phyloP scores from a whole-genome alignment of 1,140 invertebrate species.

The Eupristina koningsbergeri region DNA sequence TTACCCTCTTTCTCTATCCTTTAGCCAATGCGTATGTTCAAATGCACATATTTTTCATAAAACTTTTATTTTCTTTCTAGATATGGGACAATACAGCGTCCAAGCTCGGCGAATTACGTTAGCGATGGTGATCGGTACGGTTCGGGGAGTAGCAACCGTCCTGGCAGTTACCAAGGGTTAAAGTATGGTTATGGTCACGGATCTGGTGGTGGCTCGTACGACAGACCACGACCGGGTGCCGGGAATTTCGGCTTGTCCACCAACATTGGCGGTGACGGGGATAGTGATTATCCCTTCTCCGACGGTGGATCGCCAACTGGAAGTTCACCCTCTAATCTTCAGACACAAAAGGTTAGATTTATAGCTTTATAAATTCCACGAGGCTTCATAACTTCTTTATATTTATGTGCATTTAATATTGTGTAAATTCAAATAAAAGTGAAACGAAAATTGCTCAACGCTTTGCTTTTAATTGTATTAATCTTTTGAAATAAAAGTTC shows the following conservation, averaged over 20 bases:
- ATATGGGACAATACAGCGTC: slow-evolving; percentile 17
- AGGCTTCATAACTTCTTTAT: background rate
- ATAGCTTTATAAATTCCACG: background rate
- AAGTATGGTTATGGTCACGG: slow-evolving; percentile 22
- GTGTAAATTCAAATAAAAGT: background rate
- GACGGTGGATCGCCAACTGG: background rate
- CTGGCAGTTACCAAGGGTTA: slow-evolving; percentile 27
- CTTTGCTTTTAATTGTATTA: too few relatives aligned
- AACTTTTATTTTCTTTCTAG: background rate
- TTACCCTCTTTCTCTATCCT: background rate
- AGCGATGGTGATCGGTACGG: slow-evolving; percentile 28
- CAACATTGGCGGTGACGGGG: background rate
- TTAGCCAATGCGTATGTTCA: background rate
- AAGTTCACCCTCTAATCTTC: background rate
- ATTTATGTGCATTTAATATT: background rate
- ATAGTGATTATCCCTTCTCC: slow-evolving; percentile 27
- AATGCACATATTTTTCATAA: too few relatives aligned
- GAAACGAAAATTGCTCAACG: background rate
- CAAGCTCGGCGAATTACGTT: background rate
- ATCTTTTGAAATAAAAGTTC: too few relatives aligned
- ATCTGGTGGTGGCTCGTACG: background rate
- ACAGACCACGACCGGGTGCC: slow-evolving; percentile 18
- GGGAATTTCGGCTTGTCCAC: background rate
- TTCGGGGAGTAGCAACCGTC: slow-evolving; percentile 19
- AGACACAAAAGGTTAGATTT: slow-evolving; percentile 39